Evolutionary conservation across 2,888 invertebrate genomes (phyloP), one percentile per base, ranked within the genome.

Genomic region (Isotomurus palustris): DNA sequence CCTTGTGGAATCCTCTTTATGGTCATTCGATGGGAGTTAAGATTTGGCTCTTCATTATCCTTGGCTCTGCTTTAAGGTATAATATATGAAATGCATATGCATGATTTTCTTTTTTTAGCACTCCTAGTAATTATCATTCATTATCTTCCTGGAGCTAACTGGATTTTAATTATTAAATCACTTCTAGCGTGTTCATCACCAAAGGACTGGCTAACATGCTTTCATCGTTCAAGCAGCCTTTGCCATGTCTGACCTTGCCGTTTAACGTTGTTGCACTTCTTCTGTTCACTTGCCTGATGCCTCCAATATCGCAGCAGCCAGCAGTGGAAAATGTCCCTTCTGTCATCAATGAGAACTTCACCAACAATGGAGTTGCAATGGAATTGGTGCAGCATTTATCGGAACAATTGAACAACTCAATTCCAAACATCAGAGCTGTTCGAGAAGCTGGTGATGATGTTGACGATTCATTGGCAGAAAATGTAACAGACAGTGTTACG

Each of bases 211-310:
- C 43, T 58, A 74, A 52, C 65, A 74, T 68, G 67, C 73, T 69
- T 71, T 73, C 75, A 72, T 67, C 73, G 50, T 55, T 53, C 66
- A 67, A 73, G 62, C 58, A 72, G 67, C 62, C 73, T 57, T 64
- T 75, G 27, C 75, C 76, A 2, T 73, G 71, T 53, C 64, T 75
- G 43, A 75, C 76, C 0, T 70, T 76, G 58, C 76, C 78, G 21
- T 77, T 75, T 69, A 76, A 75, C 61, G 41, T 77, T 3, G 71
- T 72, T 10, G 74, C 75, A 67, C 69, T 75, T 10, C 63, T 75
- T 29, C 59, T 77, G 4, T 72, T 77, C 52, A 65, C 74, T 19
- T 69, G 71, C 43, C 65, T 75, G 17, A 69, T 69, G 35, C 71
- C 73, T 50, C 68, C 73, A 3, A 8, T 40, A n/a, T n/a, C 22